Evolutionary conservation across 2,888 invertebrate genomes (phyloP).

Genomic region (Sycophila texana): DNA sequence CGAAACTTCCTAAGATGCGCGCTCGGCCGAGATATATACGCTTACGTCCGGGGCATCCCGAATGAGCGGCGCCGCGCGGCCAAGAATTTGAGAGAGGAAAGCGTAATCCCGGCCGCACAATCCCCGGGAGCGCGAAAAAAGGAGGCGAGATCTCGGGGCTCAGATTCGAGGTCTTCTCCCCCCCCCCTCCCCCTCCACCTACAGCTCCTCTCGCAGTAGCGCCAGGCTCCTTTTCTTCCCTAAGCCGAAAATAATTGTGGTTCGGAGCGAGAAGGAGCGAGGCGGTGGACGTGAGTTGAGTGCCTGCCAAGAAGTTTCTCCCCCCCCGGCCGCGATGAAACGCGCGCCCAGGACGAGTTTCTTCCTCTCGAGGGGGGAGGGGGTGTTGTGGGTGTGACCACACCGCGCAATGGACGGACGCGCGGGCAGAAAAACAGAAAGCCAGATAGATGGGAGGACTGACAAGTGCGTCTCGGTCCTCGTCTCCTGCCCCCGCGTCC

Average conservation of each 20-base stretch:
- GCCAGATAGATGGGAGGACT: background rate
- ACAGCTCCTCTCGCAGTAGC: background rate
- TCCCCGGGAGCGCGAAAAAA: constrained; percentile 49
- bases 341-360: constrained; percentile 20
- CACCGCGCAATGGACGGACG: background rate
- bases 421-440: background rate
- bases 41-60: constrained; percentile 21
- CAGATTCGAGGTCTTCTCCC: constrained; percentile 56
- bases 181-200: too few relatives aligned
- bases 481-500: too few relatives aligned
- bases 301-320: constrained; percentile 65
- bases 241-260: constrained; percentile 71
- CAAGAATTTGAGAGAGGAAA: constrained; percentile 43
- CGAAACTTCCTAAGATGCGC: constrained; percentile 35
- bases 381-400: background rate
- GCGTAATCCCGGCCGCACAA: constrained; percentile 46
- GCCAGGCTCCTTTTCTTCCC: constrained; percentile 55
- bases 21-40: background rate
- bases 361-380: background rate
- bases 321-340: constrained; percentile 2
- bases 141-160: constrained; percentile 54
- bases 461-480: background rate
- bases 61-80: constrained; percentile 10
- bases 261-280: constrained; percentile 40
- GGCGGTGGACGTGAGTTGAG: constrained; percentile 65